A percentile compares a stretch with the other conserved stretches of the same genome.
phyloP scores from a whole-genome alignment of 2,113 vertebrate species.

The Pollachius pollachius region DNA sequence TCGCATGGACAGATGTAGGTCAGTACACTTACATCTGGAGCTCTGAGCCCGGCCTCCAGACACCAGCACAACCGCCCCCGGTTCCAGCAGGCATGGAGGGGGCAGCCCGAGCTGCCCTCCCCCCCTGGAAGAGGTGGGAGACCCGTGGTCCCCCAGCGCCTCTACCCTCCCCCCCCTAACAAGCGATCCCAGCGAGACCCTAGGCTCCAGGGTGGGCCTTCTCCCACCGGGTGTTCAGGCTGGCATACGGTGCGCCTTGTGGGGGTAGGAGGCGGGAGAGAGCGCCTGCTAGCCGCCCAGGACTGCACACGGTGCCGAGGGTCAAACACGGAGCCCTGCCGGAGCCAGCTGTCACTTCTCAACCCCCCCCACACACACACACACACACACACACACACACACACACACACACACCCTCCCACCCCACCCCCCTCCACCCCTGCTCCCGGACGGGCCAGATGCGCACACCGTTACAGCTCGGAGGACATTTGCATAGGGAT shows the following conservation, averaged over 20 bases:
- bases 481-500: conserved; percentile 43
- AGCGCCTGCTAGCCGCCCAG: conserved; percentile 54
- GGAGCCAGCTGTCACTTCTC: conserved; percentile 79
- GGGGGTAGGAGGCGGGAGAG: conserved; percentile 62
- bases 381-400: conserved; percentile 33
- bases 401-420: conserved; percentile 48
- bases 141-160: conserved; percentile 48
- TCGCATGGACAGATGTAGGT: conserved; percentile 60
- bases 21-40: conserved; percentile 40
- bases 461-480: conserved; percentile 55
- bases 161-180: conserved; percentile 51
- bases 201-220: conserved; percentile 60
- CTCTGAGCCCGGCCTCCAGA: conserved; percentile 41
- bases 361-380: conserved; percentile 51
- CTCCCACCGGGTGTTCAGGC: conserved; percentile 72
- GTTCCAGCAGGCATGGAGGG: conserved; percentile 50
- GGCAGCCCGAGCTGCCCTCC: conserved; percentile 30
- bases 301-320: conserved; percentile 61
- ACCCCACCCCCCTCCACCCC: conserved; percentile 32
- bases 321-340: conserved; percentile 76
- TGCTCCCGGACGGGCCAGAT: conserved; percentile 69
- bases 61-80: conserved; percentile 62
- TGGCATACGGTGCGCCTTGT: conserved; percentile 60
- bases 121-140: conserved; percentile 44
- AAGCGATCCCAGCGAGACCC: conserved; percentile 59